Conservation (phyloP, 1,140 invertebrate species). For the Drosophila ercepeae region DNA sequence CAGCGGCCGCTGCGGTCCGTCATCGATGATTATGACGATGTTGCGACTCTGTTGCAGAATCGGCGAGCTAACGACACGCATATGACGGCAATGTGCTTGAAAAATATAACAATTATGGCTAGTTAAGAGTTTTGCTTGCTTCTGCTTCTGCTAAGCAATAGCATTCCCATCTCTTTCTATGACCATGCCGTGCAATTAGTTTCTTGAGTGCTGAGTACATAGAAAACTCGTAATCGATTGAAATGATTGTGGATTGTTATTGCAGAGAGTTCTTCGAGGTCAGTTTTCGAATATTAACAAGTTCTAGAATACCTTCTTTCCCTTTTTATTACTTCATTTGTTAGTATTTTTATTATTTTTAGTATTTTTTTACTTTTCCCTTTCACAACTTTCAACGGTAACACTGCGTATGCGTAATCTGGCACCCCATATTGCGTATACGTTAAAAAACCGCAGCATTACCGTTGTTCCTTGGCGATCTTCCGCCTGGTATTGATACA, state of each 20-base stretch:
- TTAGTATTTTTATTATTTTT: not conserved
- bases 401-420: constrained; percentile 55
- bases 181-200: constrained; percentile 50
- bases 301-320: no score
- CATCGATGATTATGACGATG: constrained; percentile 35
- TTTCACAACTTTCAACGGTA: not conserved
- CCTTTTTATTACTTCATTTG: not conserved
- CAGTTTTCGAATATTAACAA: constrained; percentile 5
- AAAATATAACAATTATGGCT: constrained; percentile 72
- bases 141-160: constrained; percentile 15
- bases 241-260: constrained; percentile 22
- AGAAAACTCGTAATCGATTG: constrained; percentile 32
- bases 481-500: constrained; percentile 59
- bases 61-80: constrained; percentile 49
- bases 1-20: constrained; percentile 11
- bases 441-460: constrained; percentile 32
- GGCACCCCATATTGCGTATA: constrained; percentile 51
- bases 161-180: constrained; percentile 15
- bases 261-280: constrained; percentile 25
- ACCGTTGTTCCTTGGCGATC: constrained; percentile 11
- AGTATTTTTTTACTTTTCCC: not conserved
- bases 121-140: constrained; percentile 64
- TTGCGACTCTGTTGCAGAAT: constrained; percentile 25
- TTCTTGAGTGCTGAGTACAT: constrained; percentile 35
- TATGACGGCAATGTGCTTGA: constrained; percentile 64